Conservation (phyloP, 2,888 invertebrate species). For the Ceriagrion tenellum region DNA sequence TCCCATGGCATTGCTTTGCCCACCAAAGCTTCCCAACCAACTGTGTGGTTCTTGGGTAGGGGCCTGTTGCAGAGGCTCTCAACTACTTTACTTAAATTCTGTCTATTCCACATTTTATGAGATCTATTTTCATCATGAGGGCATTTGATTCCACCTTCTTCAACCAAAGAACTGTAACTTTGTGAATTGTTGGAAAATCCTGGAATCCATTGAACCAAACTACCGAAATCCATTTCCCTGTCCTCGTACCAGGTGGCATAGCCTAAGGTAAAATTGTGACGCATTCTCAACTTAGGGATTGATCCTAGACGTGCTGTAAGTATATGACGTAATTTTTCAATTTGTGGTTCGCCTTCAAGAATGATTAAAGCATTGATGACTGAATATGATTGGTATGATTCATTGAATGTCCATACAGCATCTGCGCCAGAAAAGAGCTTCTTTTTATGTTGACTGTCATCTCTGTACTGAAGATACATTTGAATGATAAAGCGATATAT, state of each 20-base stretch:
- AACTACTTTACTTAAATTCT: constrained; percentile 77
- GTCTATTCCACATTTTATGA: constrained; percentile 21
- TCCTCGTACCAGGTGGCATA: constrained; percentile 57
- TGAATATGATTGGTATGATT: constrained; percentile 39
- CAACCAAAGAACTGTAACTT: not conserved
- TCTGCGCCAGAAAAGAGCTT: constrained; percentile 62
- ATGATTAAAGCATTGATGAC: constrained; percentile 34
- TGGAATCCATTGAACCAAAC: constrained; percentile 42
- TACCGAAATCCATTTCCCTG: not conserved
- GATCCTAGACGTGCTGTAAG: not conserved
- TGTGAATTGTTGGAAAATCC: not conserved
- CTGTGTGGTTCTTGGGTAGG: constrained; percentile 78
- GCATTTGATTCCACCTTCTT: not conserved
- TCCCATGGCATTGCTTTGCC: constrained; percentile 72
- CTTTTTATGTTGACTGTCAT: not conserved
- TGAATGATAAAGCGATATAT: constrained; percentile 36
- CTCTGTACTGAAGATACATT: not conserved
- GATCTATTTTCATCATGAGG: not conserved
- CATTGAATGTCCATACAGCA: constrained; percentile 58
- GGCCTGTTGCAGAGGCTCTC: constrained; percentile 77
- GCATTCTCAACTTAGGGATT: constrained; percentile 53
- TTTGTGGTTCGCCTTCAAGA: constrained; percentile 43
- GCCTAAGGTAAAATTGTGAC: constrained; percentile 28
- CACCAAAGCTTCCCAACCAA: constrained; percentile 80
- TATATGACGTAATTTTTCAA: not conserved